Evolutionary conservation across 2,888 invertebrate species (phyloP), one percentile per base, ranked within the genome.

Genomic region (Drosophila birchii): DNA sequence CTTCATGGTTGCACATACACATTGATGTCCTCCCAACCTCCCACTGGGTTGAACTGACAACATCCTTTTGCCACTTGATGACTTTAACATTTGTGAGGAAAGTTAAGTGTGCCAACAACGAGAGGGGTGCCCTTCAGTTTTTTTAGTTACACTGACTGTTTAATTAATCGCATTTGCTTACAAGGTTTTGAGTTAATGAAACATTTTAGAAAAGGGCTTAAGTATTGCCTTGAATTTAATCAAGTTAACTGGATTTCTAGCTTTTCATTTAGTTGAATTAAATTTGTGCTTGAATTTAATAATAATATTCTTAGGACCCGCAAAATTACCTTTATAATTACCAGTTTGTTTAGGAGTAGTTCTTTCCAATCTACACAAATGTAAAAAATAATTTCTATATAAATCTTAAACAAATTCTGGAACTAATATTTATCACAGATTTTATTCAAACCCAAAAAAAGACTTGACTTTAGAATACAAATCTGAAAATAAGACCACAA

Each of bases 71-170:
- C 63, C 23, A 29, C 34, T 36, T 41, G 34, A 67, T 67, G 54
- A 67, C 54, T 67, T 67, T 55, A 36, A 36, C 36, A 62, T 60
- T 56, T 63, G 60, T 43, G 45, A 56, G 41, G 38, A n/a, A 62
- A 70, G 69, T 51, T 57, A 57, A 82, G 54, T 47, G 54, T 14
- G 26, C 5, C 62, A 47, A n/a, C 62, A 47, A n/a, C 11, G 60
- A 41, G 60, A 7, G 9, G 58, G 26, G 16, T 14, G 38, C 12
- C 18, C 20, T n/a, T 26, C 1, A 23, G 26, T 51, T 34, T 59
- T 59, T 59, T 23, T 23, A 41, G 34, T 36, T 49, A 36, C 26
- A 36, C 26, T 20, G n/a, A 16, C 54, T 54, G 32, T n/a, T 23
- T 38, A 45, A 66, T 54, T 66, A 54, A 54, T 53, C n/a, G 3